phyloP scores from a whole-genome alignment of 2,797 vertebrate species.

The Alca torda region DNA sequence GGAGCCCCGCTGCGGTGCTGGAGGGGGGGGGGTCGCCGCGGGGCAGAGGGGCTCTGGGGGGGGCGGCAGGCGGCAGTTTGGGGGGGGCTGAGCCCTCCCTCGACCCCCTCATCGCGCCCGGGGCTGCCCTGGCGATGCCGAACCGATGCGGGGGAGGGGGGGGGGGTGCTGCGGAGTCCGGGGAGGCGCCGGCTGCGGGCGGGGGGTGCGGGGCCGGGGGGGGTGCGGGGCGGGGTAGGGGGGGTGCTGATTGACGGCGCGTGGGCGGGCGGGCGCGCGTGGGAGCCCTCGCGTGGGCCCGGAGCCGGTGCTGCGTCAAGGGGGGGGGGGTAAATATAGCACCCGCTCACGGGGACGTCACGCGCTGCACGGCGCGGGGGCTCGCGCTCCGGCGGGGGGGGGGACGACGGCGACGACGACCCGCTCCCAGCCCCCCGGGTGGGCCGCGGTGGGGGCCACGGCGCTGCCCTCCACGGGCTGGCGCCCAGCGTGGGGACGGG shows the following conservation, averaged over 20 bases:
- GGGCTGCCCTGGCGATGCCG: fast-evolving
- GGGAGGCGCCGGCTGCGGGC: neutral
- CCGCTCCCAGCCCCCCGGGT: neutral
- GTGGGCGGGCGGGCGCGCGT: neutral
- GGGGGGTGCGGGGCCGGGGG: neutral
- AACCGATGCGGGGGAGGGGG: neutral
- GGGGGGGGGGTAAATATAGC: conserved; percentile 53
- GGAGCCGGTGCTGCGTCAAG: conserved; percentile 15
- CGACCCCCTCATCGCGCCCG: fast-evolving
- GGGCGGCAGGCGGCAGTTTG: neutral
- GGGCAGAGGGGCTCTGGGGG: neutral
- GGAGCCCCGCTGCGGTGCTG: neutral
- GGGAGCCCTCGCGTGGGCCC: conserved; percentile 21
- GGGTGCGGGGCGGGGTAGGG: too few relatives aligned
- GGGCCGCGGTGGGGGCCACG: fast-evolving
- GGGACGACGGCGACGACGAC: too few relatives aligned
- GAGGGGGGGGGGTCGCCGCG: too few relatives aligned
- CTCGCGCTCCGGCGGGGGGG: fast-evolving
- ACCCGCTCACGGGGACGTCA: neutral
- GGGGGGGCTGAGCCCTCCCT: neutral
- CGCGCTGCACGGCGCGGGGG: neutral
- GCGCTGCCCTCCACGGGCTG: neutral
- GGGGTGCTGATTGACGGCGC: neutral
- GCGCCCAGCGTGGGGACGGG: fast-evolving
- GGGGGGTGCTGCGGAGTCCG: neutral